A percentile compares a stretch with the other conserved stretches of the same genome.
phyloP scores from a whole-genome alignment of 2,113 vertebrate species.

The Lophotis ruficrista region DNA sequence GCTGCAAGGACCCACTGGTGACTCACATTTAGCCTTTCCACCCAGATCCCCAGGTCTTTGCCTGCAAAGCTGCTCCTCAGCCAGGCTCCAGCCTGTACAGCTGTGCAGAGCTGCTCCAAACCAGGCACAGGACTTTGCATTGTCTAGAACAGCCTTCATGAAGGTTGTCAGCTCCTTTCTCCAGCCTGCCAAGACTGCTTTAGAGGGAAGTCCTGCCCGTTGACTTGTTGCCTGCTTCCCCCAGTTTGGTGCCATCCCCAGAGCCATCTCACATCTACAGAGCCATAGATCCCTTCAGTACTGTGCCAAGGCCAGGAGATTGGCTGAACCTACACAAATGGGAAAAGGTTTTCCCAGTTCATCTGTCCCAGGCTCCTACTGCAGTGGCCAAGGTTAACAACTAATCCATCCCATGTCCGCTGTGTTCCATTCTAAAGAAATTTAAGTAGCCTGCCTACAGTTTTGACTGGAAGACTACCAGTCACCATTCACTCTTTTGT shows the following conservation, averaged over 20 bases:
- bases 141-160: rapidly evolving
- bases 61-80: not conserved
- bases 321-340: not conserved
- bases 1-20: not conserved
- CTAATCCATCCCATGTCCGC: not conserved
- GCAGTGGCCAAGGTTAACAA: not conserved
- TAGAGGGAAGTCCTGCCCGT: not conserved
- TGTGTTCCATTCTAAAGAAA: not conserved
- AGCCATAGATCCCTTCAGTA: not conserved
- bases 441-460: not conserved
- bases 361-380: not conserved
- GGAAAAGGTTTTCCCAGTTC: not conserved
- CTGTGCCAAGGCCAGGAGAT: not conserved
- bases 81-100: not conserved
- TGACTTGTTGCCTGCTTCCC: too few species aligned
- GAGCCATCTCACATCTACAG: not conserved
- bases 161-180: not conserved
- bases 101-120: not conserved
- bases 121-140: too few species aligned
- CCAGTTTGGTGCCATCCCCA: not conserved
- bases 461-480: not conserved
- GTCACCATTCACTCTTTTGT: not conserved
- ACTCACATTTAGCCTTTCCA: not conserved
- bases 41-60: not conserved
- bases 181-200: not conserved